Conservation (phyloP, 2,888 invertebrate genomes). For the Lasioglossum leucozonium region DNA sequence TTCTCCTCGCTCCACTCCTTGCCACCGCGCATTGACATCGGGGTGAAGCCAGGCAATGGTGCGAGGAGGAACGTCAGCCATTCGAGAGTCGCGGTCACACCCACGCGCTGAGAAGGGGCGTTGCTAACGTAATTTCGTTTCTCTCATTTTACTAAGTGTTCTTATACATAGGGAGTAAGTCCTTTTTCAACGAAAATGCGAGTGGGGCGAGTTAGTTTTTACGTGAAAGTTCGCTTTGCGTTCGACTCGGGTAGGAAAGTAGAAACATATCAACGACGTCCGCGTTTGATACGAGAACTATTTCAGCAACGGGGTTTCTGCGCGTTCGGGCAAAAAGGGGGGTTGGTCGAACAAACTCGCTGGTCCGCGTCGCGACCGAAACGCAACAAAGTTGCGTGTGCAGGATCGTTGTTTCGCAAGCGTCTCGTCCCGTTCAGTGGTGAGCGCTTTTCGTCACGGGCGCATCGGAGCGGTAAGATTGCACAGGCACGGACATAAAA, state of each 20-base stretch:
- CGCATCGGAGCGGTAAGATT: neutral
- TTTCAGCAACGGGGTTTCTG: neutral
- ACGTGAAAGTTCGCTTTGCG: neutral
- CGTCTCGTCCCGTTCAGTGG: neutral
- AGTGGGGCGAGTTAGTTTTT: neutral
- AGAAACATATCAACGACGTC: constrained; percentile 1
- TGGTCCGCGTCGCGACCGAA: neutral
- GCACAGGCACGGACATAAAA: neutral
- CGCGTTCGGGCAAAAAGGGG: neutral
- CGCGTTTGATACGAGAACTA: neutral
- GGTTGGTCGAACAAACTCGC: neutral
- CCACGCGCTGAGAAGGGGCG: neutral
- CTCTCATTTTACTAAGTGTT: neutral
- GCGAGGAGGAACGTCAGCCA: neutral
- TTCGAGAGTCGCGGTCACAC: too few species aligned
- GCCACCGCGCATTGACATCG: neutral
- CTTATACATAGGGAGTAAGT: neutral
- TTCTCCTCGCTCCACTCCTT: neutral
- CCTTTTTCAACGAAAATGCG: neutral
- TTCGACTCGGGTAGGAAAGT: neutral
- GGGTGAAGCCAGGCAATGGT: neutral
- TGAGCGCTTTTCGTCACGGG: neutral
- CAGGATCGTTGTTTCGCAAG: neutral
- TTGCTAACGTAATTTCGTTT: neutral
- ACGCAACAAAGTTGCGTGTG: neutral